These are phyloP conservation scores for Lithophane semibrunnea DNA, from an alignment of 2,888 invertebrate genomes.

Conservation along the genomic window DNA sequence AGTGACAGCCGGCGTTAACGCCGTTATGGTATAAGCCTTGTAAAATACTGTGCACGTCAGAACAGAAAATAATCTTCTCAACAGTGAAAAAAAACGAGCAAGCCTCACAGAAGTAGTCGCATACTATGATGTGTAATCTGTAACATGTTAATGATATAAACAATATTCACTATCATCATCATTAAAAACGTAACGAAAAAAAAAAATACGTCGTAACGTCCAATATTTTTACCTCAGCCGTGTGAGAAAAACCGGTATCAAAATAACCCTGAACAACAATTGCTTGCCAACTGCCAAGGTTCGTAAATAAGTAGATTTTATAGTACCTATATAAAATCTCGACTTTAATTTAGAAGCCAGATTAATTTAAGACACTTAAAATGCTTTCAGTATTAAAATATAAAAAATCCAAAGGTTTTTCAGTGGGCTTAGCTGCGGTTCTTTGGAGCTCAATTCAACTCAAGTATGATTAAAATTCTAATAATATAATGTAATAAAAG, in stretches of 20 bases:
- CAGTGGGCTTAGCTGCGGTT: constrained; percentile 13
- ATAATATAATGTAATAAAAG: too few relatives aligned
- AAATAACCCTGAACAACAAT: neutral
- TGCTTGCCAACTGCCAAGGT: neutral
- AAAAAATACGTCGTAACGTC: neutral
- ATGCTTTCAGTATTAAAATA: constrained; percentile 21
- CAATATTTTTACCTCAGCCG: neutral
- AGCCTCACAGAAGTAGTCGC: too few relatives aligned
- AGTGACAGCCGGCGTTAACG: too few relatives aligned
- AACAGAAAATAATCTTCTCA: too few relatives aligned
- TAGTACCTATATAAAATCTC: constrained; percentile 23
- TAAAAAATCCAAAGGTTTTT: constrained; percentile 7
- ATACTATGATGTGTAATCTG: too few relatives aligned
- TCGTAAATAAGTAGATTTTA: constrained; percentile 17
- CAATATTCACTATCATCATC: too few relatives aligned
- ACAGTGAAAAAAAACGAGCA: neutral
- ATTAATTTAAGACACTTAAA: constrained; percentile 31
- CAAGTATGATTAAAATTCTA: constrained; percentile 8
- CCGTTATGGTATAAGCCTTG: too few relatives aligned
- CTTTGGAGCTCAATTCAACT: neutral
- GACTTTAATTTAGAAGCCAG: constrained; percentile 9
- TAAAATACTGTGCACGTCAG: neutral
- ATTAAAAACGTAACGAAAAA: too few relatives aligned
- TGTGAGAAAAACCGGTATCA: neutral
- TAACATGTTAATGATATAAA: too few relatives aligned